Conservation (phyloP, 2,113 vertebrate species). For the Centrocercus urophasianus region DNA sequence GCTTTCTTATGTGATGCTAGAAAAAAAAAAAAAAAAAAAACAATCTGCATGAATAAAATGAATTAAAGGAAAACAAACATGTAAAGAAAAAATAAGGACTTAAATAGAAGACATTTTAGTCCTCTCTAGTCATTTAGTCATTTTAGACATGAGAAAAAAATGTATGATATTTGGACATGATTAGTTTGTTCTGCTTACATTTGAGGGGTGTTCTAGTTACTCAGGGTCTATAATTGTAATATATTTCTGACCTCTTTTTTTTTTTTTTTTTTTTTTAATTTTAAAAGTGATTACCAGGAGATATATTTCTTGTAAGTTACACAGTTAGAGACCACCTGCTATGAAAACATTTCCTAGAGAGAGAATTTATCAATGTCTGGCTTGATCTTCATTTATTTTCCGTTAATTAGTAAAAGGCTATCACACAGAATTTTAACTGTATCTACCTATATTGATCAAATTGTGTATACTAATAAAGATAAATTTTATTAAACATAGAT, state of each 20-base stretch:
- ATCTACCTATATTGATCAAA: background rate
- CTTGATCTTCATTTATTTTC: constrained; percentile 23
- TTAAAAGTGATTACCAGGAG: constrained; percentile 16
- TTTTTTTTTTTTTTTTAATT: constrained; percentile 40
- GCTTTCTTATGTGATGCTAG: background rate
- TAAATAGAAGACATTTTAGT: background rate
- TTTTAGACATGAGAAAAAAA: background rate
- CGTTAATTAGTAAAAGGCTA: constrained; percentile 9
- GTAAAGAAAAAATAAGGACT: background rate
- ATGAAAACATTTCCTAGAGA: constrained; percentile 22
- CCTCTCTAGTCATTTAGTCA: background rate
- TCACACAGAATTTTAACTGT: constrained; percentile 9
- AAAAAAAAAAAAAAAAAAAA: background rate
- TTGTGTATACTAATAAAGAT: background rate
- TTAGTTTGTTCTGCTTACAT: constrained; percentile 42
- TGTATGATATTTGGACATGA: background rate
- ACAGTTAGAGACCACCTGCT: constrained; percentile 50
- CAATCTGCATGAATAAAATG: background rate
- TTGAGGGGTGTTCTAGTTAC: constrained; percentile 33
- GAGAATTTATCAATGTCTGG: constrained; percentile 38
- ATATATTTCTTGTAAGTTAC: constrained; percentile 43
- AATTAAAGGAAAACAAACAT: background rate
- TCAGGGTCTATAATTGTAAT: constrained; percentile 26
- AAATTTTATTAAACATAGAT: background rate
- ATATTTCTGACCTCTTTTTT: constrained; percentile 14